A percentile compares a stretch with the other conserved stretches of the same genome.
Conservation (phyloP, 2,797 vertebrate species). For the Forpus xanthops region DNA sequence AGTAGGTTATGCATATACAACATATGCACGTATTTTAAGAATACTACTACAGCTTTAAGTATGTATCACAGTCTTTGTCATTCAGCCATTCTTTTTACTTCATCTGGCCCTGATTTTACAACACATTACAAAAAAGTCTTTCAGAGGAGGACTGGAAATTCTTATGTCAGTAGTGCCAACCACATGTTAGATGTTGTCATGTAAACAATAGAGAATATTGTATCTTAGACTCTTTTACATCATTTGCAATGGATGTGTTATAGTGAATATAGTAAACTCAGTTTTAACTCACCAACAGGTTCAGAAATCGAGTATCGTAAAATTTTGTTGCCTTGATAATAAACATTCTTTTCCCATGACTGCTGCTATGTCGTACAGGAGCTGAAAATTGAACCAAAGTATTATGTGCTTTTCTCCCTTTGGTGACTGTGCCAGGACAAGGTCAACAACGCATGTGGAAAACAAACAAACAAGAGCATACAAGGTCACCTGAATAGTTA, state of each 20-base stretch:
- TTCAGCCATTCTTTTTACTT: not conserved
- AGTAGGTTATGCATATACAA: not conserved
- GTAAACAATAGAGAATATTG: not conserved
- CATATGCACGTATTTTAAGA: not conserved
- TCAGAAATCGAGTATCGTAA: slow-evolving; percentile 89
- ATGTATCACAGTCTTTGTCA: not conserved
- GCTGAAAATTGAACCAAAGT: slow-evolving; percentile 74
- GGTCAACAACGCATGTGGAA: accelerated
- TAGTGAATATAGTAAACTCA: not conserved
- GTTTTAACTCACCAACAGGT: slow-evolving; percentile 81
- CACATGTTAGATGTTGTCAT: not conserved
- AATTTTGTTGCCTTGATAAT: slow-evolving; percentile 82
- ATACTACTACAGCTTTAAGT: not conserved
- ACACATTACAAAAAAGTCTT: not conserved
- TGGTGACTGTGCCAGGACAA: not conserved
- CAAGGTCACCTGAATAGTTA: accelerated
- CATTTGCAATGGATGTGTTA: not conserved
- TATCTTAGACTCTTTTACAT: not conserved
- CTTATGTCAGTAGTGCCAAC: not conserved
- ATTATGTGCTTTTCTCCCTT: not conserved
- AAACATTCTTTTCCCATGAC: slow-evolving; percentile 88
- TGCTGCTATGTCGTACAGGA: slow-evolving; percentile 82
- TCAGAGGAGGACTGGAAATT: not conserved
- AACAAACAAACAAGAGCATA: too few species aligned
- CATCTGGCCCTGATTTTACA: not conserved